These are phyloP conservation scores for Platycheirus rosarum DNA, from an alignment of 2,888 invertebrate genomes.

Conservation along the genomic window DNA sequence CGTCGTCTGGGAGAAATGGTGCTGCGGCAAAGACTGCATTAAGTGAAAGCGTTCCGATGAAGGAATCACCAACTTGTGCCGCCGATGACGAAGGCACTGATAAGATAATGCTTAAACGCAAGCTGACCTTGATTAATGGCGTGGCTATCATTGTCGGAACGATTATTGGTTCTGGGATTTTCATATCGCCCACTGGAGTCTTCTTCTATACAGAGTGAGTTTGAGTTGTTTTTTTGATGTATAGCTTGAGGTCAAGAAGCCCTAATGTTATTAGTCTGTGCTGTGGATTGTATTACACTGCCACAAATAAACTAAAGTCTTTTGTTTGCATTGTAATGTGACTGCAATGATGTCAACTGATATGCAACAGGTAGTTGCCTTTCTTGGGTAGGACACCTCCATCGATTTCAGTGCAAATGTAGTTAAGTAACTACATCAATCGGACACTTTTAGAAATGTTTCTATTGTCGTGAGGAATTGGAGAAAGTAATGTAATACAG, in stretches of 20 bases:
- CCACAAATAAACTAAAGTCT: neutral
- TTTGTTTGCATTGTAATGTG: neutral
- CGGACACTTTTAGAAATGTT: no score
- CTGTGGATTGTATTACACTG: neutral
- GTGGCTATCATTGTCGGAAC: constrained; percentile 94
- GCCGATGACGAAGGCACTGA: constrained; percentile 76
- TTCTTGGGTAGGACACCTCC: no score
- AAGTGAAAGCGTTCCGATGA: constrained; percentile 18
- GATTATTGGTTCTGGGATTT: constrained; percentile 96
- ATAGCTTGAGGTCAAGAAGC: neutral
- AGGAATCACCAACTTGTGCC: constrained; percentile 44
- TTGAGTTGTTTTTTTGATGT: neutral
- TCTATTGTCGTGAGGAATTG: no score
- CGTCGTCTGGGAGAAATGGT: constrained; percentile 35
- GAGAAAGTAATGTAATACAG: no score
- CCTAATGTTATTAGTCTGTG: constrained; percentile 1
- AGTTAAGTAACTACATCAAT: no score
- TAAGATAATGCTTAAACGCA: constrained; percentile 89
- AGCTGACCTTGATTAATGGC: constrained; percentile 92
- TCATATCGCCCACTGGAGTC: constrained; percentile 94
- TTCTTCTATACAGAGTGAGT: constrained; percentile 86
- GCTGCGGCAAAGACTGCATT: constrained; percentile 1
- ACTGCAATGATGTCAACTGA: constrained; percentile 5
- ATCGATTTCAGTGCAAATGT: no score
- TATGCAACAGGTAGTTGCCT: constrained; percentile 20